Conservation (phyloP, 2,888 invertebrate genomes). For the Philhelius pedissequus region DNA sequence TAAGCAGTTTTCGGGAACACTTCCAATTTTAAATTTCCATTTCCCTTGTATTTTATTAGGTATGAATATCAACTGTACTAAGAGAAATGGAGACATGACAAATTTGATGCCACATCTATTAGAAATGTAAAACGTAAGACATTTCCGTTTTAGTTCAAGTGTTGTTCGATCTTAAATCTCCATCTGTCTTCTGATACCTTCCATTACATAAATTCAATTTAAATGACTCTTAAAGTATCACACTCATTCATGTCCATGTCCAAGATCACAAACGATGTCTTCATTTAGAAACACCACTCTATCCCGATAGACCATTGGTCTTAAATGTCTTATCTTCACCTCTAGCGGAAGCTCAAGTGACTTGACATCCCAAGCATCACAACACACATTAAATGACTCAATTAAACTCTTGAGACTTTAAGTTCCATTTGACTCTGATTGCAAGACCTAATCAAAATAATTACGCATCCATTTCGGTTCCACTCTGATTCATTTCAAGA, state of each 20-base stretch:
- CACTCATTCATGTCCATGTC: not conserved
- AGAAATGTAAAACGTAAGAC: not conserved
- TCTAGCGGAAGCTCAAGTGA: conserved; percentile 36
- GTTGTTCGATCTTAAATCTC: not conserved
- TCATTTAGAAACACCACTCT: not conserved
- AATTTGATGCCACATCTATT: not conserved
- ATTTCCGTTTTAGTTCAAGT: not conserved
- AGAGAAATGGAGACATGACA: not conserved
- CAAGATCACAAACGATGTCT: not conserved
- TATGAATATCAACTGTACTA: too few relatives aligned
- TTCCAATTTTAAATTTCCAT: too few relatives aligned
- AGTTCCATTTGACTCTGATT: not conserved
- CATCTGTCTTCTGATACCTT: not conserved
- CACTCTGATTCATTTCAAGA: conserved; percentile 44
- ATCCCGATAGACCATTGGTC: not conserved
- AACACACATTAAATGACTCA: conserved; percentile 32
- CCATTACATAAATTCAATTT: conserved; percentile 13
- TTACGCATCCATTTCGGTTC: conserved; percentile 52
- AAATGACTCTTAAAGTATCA: conserved; percentile 38
- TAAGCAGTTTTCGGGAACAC: too few relatives aligned
- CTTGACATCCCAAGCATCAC: conserved; percentile 13
- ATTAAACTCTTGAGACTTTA: conserved; percentile 35
- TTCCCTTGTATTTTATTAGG: too few relatives aligned
- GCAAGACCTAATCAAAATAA: conserved; percentile 58
- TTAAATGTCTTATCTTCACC: not conserved